These are phyloP conservation scores for Listrodromus nycthemerus DNA, from an alignment of 2,888 invertebrate species.

Conservation along the genomic window DNA sequence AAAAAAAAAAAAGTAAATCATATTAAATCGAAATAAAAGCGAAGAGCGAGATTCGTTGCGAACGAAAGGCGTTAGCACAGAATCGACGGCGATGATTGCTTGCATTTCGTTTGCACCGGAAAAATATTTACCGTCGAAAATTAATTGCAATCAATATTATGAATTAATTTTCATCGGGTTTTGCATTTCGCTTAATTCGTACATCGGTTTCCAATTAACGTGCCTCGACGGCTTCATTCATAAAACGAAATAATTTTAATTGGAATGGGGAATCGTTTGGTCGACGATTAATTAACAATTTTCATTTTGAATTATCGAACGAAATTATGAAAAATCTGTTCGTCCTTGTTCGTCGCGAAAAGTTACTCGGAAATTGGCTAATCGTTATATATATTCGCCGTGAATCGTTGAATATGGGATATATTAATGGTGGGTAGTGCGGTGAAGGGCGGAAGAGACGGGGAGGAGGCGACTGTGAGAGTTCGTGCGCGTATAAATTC, in stretches of 20 bases:
- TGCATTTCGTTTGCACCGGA: not conserved
- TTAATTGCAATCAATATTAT: not conserved
- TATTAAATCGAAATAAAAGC: not conserved
- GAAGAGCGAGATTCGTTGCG: not conserved
- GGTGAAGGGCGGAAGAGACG: not conserved
- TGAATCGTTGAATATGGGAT: slow-evolving; percentile 3
- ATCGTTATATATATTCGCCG: slow-evolving; percentile 1
- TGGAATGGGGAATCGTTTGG: not conserved
- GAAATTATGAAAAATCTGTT: not conserved
- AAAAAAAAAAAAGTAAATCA: not conserved
- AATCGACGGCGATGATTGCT: not conserved
- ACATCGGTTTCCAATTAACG: not conserved
- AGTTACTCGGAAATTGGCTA: not conserved
- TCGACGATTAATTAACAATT: not conserved
- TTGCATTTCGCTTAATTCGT: not conserved
- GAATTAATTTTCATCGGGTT: not conserved
- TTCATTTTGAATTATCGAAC: not conserved
- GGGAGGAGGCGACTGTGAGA: not conserved
- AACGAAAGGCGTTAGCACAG: not conserved
- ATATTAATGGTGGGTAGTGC: not conserved
- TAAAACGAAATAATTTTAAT: not conserved
- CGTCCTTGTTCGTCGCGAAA: not conserved
- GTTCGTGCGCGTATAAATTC: slow-evolving; percentile 4
- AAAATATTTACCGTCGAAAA: slow-evolving; percentile 4
- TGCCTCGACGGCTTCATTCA: not conserved